Base-by-base conservation (phyloP, 1,140 invertebrate species). In the Armadillidium nasatum region DNA sequence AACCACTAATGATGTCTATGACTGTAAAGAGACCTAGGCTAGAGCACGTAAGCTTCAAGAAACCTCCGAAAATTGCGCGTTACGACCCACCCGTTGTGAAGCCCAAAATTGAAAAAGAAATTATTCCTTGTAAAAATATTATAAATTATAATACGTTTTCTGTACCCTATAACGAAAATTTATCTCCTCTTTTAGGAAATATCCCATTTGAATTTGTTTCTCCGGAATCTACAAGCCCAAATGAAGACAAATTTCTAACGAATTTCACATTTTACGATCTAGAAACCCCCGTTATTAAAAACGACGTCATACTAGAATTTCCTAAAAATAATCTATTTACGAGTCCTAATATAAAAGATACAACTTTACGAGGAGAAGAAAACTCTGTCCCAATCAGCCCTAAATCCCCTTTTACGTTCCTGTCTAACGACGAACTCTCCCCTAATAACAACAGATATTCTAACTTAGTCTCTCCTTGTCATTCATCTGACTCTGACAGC, bases 1-100 rank as follows among this genome's bases (percentile, higher is more conserved):
- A 81, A 46, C 80, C 77, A 4, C 71, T 81, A 13, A 81, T 79
- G 80, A 78, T 81, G 80, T 79, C 77, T 46, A 81, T 79, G 77
- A 79, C 80, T 45, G 77, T 79, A 44, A 81, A 81, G 50, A 74
- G 80, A 68, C 77, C 80, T 13, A 74, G 80, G 13, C 44, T 79
- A 72, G 80, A 81, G 11, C 69, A 60, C 43, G 71, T 77, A 33
- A 66, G 69, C 7, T 69, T 50, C n/a, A 44, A 75, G 19, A 69
- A 75, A 54, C 73, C 76, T 11, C 33, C 77, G 10, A 81, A 81
- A 72, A 76, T 81, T 44, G 71, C 75, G 15, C 72, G 76, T n/a
- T 67, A 78, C 15, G 80, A 79, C 21, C 75, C 80, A 11, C 33
- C 72, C 2, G 66, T 77, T 44, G 46, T 76, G 13, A 45, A 75